Conservation (phyloP, 2,888 invertebrate genomes). For the Cephus pulcher region DNA sequence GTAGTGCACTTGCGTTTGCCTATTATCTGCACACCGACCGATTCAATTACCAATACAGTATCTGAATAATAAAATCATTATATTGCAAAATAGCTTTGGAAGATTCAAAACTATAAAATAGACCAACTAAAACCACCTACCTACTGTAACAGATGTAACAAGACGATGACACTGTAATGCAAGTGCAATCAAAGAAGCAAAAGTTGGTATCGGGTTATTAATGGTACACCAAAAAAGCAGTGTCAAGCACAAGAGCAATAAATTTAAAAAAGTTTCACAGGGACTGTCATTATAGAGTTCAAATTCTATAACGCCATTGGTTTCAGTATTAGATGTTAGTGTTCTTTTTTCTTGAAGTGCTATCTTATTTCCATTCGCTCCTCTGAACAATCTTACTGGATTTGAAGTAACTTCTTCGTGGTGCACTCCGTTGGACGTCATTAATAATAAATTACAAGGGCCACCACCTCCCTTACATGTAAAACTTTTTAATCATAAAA, state of each 20-base stretch:
- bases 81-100: background rate
- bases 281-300: slow-evolving; percentile 32
- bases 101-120: background rate
- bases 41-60: slow-evolving; percentile 54
- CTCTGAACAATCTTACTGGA: slow-evolving; percentile 30
- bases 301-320: slow-evolving; percentile 45
- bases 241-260: slow-evolving; percentile 32
- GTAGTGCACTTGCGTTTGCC: slow-evolving; percentile 42
- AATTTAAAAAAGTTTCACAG: slow-evolving; percentile 28
- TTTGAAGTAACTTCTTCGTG: slow-evolving; percentile 8
- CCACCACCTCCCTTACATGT: background rate
- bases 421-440: slow-evolving; percentile 30
- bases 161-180: slow-evolving; percentile 37
- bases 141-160: slow-evolving; percentile 42
- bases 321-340: slow-evolving; percentile 18
- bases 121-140: slow-evolving; percentile 25
- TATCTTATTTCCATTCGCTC: slow-evolving; percentile 34
- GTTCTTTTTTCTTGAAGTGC: slow-evolving; percentile 26
- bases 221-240: slow-evolving; percentile 33
- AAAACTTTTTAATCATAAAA: background rate
- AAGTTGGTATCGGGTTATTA: slow-evolving; percentile 22
- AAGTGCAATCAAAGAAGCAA: slow-evolving; percentile 28
- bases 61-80: slow-evolving; percentile 36
- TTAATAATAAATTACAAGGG: slow-evolving; percentile 28
- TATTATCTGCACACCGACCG: slow-evolving; percentile 58